Evolutionary conservation across 1,140 invertebrate species (phyloP).

Genomic region (Nymphalis io): DNA sequence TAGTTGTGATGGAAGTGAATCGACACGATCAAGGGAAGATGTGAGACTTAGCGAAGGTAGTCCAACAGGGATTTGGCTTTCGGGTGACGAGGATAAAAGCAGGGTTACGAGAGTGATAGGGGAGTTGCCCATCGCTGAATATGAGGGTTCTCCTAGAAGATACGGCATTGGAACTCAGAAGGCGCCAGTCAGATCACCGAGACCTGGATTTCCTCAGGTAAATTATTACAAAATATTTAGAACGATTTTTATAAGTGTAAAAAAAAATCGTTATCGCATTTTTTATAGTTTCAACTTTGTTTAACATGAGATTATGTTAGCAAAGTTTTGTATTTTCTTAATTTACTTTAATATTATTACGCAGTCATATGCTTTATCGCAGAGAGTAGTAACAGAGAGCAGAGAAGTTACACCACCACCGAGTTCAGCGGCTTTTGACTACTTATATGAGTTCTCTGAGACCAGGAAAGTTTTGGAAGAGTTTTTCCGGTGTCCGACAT

Average conservation of each 20-base stretch:
- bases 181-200: constrained; percentile 60
- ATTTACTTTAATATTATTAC: constrained; percentile 43
- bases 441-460: constrained; percentile 94
- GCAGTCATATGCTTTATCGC: not conserved
- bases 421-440: constrained; percentile 87
- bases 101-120: constrained; percentile 91
- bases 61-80: constrained; percentile 65
- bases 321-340: not conserved
- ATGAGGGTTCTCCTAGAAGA: constrained; percentile 93
- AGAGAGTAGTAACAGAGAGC: constrained; percentile 77
- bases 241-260: not conserved
- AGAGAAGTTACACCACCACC: constrained; percentile 78
- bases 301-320: not conserved
- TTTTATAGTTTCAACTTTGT: too few relatives aligned
- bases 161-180: constrained; percentile 85
- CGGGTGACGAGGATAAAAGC: constrained; percentile 79
- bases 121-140: constrained; percentile 93
- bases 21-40: constrained; percentile 60
- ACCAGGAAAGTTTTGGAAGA: constrained; percentile 94
- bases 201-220: constrained; percentile 81
- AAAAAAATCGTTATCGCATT: too few relatives aligned
- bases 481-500: constrained; percentile 90
- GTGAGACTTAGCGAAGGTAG: constrained; percentile 63
- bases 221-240: not conserved
- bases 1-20: constrained; percentile 67